Evolutionary conservation across 2,797 vertebrate species (phyloP).

Genomic region (Alfaro cultratus): DNA sequence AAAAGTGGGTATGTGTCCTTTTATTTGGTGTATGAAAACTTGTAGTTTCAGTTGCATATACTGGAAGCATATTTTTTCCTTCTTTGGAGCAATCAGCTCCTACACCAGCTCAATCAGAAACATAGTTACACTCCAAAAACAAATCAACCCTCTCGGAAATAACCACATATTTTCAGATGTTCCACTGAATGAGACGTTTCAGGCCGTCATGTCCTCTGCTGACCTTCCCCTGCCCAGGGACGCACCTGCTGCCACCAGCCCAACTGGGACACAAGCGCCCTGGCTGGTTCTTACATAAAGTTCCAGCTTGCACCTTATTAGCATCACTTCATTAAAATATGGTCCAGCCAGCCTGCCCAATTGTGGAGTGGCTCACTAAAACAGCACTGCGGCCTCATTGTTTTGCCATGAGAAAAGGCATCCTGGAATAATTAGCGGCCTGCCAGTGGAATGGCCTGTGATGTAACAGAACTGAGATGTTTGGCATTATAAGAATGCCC

Average conservation of each 20-base stretch:
- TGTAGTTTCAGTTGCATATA: neutral
- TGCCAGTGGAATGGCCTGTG: constrained; percentile 72
- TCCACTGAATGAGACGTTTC: constrained; percentile 70
- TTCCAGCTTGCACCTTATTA: constrained; percentile 66
- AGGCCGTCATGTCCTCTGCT: constrained; percentile 61
- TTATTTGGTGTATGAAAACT: too few relatives aligned
- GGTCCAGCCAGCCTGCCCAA: constrained; percentile 46
- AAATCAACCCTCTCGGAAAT: constrained; percentile 30
- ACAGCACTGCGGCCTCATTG: constrained; percentile 66
- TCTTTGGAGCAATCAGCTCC: neutral
- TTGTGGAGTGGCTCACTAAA: constrained; percentile 57
- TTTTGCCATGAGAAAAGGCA: constrained; percentile 79
- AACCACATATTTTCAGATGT: constrained; percentile 60
- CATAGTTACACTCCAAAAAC: neutral
- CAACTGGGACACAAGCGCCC: constrained; percentile 62
- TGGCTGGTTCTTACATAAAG: constrained; percentile 74
- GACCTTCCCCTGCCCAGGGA: constrained; percentile 54
- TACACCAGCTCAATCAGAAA: neutral
- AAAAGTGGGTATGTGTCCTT: too few relatives aligned
- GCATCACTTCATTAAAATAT: constrained; percentile 78
- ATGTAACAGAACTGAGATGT: constrained; percentile 83
- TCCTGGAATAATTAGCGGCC: constrained; percentile 81
- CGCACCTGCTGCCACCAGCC: constrained; percentile 57
- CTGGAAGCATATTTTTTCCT: neutral
- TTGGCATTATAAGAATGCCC: constrained; percentile 85